phyloP scores from a whole-genome alignment of 1,140 invertebrate species.

The Pseudomyrmex flavicornis region DNA sequence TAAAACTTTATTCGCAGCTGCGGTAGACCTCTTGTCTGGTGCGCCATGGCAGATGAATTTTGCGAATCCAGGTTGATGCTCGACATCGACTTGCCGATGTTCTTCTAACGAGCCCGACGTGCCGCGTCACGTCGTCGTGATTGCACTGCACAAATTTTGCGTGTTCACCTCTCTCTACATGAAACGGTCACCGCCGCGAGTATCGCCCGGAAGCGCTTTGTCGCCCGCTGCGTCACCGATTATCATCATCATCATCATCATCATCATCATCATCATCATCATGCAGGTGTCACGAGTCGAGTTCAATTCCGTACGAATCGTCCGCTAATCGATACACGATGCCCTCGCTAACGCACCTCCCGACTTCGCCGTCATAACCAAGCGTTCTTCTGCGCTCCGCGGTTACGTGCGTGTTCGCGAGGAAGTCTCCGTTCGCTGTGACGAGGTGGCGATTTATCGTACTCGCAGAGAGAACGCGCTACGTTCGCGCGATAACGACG shows the following conservation, averaged over 20 bases:
- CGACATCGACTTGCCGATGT: constrained; percentile 58
- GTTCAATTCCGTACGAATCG: constrained; percentile 49
- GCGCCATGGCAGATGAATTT: constrained; percentile 72
- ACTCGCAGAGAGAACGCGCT: constrained; percentile 4
- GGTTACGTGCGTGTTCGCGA: constrained; percentile 31
- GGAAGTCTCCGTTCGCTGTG: constrained; percentile 2
- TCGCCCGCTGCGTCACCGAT: constrained; percentile 52
- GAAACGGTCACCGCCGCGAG: constrained; percentile 59
- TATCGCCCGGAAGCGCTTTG: constrained; percentile 61
- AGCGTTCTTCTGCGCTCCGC: constrained; percentile 35
- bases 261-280: constrained; percentile 66
- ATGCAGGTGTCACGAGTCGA: constrained; percentile 37
- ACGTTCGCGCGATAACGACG: constrained; percentile 40
- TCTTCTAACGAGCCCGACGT: constrained; percentile 51
- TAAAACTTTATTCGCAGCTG: constrained; percentile 73
- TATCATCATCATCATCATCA: constrained; percentile 56
- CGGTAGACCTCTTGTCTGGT: constrained; percentile 63
- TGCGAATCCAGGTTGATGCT: constrained; percentile 48
- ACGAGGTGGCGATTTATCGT: constrained; percentile 1
- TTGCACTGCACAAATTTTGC: constrained; percentile 60
- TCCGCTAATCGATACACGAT: constrained; percentile 69
- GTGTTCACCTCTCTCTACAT: constrained; percentile 63
- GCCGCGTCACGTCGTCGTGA: constrained; percentile 15
- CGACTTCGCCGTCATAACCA: constrained; percentile 81
- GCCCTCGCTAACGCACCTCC: constrained; percentile 70